phyloP scores from a whole-genome alignment of 2,888 invertebrate species.

The Dicyrtomina minuta region DNA sequence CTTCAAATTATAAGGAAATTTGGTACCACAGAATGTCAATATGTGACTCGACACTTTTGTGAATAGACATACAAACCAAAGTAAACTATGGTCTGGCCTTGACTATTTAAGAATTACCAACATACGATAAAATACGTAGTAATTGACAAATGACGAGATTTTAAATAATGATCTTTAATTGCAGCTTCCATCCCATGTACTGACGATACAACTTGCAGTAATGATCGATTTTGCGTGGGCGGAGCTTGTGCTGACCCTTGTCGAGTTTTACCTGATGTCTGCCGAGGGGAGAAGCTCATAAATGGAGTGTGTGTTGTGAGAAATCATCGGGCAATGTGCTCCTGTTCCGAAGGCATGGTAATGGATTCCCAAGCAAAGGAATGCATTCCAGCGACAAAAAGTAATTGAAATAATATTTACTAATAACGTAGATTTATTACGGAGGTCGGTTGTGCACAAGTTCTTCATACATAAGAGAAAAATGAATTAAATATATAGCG shows the following conservation, averaged over 20 bases:
- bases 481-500: too few relatives aligned
- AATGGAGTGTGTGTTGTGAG: slow-evolving; percentile 50
- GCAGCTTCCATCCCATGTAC: slow-evolving; percentile 50
- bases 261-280: slow-evolving; percentile 48
- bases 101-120: too few relatives aligned
- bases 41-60: too few relatives aligned
- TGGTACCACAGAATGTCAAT: too few relatives aligned
- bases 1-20: too few relatives aligned
- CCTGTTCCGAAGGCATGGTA: slow-evolving; percentile 39
- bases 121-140: too few relatives aligned
- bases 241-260: slow-evolving; percentile 54
- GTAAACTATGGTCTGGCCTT: too few relatives aligned
- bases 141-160: too few relatives aligned
- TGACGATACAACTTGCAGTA: slow-evolving; percentile 54
- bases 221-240: slow-evolving; percentile 54
- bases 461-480: too few relatives aligned
- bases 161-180: slow-evolving; percentile 12
- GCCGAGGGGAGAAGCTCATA: slow-evolving; percentile 39
- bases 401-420: neutral
- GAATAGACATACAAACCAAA: too few relatives aligned
- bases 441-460: too few relatives aligned
- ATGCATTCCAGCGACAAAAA: slow-evolving; percentile 10
- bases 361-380: slow-evolving; percentile 22
- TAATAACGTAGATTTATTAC: neutral
- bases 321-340: slow-evolving; percentile 52